Percentiles rank a stretch among this genome's conserved stretches.
These are phyloP conservation scores for Cephalopachus bancanus DNA, from an alignment of 2,797 vertebrate genomes.

Conservation along the genomic window DNA sequence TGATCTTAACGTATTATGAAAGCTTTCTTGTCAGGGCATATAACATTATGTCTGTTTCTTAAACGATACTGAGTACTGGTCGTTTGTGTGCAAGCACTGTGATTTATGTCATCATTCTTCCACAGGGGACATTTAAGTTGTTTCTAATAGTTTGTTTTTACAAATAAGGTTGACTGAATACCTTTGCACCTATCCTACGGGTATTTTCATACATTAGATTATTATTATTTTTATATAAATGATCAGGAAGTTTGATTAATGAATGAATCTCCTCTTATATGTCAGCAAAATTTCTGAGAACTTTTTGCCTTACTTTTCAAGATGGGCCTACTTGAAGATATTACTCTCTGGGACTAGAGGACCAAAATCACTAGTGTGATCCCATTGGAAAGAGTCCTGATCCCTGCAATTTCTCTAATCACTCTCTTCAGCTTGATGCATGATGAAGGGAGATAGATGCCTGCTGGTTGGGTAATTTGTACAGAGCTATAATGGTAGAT, in stretches of 20 bases:
- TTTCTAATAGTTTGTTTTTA: background rate
- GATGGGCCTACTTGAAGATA: background rate
- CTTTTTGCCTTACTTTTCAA: background rate
- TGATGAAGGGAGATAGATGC: constrained; percentile 13
- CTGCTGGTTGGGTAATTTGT: constrained; percentile 7
- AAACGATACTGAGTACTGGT: background rate
- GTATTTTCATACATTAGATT: constrained; percentile 34
- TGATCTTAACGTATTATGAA: background rate
- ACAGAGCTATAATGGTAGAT: constrained; percentile 16
- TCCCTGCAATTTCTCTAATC: constrained; percentile 33
- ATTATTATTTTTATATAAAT: constrained; percentile 18
- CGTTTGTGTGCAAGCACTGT: background rate
- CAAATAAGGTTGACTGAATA: background rate
- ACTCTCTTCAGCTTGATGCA: constrained; percentile 2
- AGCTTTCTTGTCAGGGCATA: background rate
- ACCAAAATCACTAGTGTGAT: background rate
- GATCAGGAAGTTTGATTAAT: background rate
- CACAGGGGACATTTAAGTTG: background rate
- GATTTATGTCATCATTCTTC: background rate
- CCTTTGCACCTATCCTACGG: background rate
- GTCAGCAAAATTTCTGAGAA: constrained; percentile 9
- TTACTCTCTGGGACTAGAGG: background rate
- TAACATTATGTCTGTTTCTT: background rate
- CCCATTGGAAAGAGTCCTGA: background rate
- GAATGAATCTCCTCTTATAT: background rate